Percentiles rank a stretch among this genome's conserved stretches.
Conservation (phyloP, 2,113 vertebrate species). For the Archocentrus centrarchus region DNA sequence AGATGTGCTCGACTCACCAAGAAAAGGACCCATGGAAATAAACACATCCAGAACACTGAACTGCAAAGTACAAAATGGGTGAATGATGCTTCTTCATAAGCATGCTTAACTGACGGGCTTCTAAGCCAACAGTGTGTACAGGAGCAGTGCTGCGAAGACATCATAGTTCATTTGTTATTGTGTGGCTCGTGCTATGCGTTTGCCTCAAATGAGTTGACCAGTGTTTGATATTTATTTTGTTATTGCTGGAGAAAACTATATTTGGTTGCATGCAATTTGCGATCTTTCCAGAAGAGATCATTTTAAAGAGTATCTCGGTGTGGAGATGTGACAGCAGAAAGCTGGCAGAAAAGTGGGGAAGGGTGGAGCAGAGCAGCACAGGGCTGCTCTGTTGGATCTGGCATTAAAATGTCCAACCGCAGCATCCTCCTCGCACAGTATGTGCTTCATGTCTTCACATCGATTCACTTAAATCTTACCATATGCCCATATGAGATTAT, state of each 20-base stretch:
- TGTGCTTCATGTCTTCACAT: not conserved
- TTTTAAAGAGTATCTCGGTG: not conserved
- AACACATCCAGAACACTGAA: conserved; percentile 18
- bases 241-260: not conserved
- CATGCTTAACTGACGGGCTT: conserved; percentile 14
- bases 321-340: not conserved
- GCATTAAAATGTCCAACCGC: conserved; percentile 5
- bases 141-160: conserved; percentile 11
- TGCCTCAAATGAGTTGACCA: conserved; percentile 3
- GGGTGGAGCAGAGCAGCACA: conserved; percentile 5
- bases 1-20: conserved; percentile 46
- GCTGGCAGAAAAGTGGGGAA: not conserved
- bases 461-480: conserved; percentile 15
- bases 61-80: conserved; percentile 30
- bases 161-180: conserved; percentile 4
- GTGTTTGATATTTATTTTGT: not conserved
- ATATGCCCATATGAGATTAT: not conserved
- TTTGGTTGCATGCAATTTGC: not conserved
- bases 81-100: conserved; percentile 41
- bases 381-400: conserved; percentile 27
- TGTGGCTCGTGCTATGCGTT: not conserved
- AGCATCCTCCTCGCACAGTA: conserved; percentile 16
- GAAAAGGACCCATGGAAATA: conserved; percentile 39
- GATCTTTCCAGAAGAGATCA: not conserved
- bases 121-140: not conserved